A percentile compares a stretch with the other conserved stretches of the same genome.
Evolutionary conservation across 1,140 invertebrate genomes (phyloP).

Genomic region (Armadillidium nasatum): DNA sequence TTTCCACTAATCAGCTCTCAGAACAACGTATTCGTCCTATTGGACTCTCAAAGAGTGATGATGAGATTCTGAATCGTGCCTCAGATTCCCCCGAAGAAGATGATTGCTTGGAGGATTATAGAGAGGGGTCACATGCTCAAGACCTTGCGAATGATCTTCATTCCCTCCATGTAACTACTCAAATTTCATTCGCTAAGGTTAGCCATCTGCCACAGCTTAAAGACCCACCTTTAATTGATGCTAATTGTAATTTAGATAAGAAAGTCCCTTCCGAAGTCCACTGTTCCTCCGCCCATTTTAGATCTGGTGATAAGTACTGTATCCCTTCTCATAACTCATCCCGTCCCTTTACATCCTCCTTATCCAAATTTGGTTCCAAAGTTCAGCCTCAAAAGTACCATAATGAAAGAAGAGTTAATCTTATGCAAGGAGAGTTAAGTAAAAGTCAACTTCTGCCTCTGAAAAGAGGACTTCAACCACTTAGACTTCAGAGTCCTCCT

Average conservation of each 20-base stretch:
- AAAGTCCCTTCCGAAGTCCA: neutral
- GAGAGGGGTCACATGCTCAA: constrained; percentile 37
- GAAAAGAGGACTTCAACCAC: constrained; percentile 42
- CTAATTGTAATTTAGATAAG: neutral
- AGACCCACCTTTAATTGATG: neutral
- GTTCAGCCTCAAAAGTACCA: neutral
- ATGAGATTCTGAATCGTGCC: constrained; percentile 42
- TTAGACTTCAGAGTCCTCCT: constrained; percentile 68
- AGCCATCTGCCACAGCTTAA: neutral
- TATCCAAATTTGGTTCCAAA: neutral
- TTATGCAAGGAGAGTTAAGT: constrained; percentile 1
- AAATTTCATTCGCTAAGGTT: neutral
- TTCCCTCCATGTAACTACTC: constrained; percentile 48
- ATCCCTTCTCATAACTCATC: neutral
- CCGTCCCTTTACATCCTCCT: constrained; percentile 4
- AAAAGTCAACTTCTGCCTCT: neutral
- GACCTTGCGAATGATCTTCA: constrained; percentile 51
- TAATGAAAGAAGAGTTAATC: constrained; percentile 1
- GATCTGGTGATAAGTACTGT: neutral
- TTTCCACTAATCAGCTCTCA: constrained; percentile 41
- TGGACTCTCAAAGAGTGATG: constrained; percentile 43
- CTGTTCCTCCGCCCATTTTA: constrained; percentile 5
- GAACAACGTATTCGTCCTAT: constrained; percentile 39
- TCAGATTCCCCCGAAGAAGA: constrained; percentile 44
- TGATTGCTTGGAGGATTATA: constrained; percentile 41